These are phyloP conservation scores for Halcyon senegalensis DNA, from an alignment of 2,113 vertebrate genomes.

Conservation along the genomic window DNA sequence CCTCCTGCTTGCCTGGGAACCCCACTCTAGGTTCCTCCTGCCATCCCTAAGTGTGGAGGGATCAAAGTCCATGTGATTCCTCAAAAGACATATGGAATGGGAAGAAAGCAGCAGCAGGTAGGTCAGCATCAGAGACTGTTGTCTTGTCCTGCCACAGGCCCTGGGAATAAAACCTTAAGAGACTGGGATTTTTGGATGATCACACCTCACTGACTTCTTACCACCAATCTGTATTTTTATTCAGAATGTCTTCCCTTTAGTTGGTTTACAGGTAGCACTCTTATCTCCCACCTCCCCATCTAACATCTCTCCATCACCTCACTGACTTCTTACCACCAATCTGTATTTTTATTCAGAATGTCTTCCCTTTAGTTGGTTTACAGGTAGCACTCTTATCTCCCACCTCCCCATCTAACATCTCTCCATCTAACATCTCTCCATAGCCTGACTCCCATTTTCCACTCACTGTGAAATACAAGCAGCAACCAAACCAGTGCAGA, in stretches of 20 bases:
- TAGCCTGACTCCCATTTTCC: background rate
- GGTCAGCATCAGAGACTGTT: background rate
- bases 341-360: rapidly evolving
- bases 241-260: background rate
- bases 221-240: background rate
- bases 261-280: background rate
- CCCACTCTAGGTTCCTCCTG: background rate
- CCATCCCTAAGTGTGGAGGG: background rate
- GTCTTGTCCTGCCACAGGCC: rapidly evolving
- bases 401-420: background rate
- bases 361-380: background rate
- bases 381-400: background rate
- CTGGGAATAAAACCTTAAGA: background rate
- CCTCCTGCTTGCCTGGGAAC: background rate
- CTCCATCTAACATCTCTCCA: too few relatives aligned
- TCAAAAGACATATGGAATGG: background rate
- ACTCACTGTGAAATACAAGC: background rate
- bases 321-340: background rate
- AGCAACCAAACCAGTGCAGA: background rate
- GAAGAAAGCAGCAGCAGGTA: background rate
- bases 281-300: background rate
- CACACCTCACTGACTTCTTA: background rate
- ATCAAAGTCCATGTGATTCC: background rate
- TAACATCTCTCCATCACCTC: background rate
- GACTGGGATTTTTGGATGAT: background rate